A percentile compares a stretch with the other conserved stretches of the same genome.
These are phyloP conservation scores for Malacoctenus gilli DNA, from an alignment of 2,797 vertebrate genomes.

Conservation along the genomic window DNA sequence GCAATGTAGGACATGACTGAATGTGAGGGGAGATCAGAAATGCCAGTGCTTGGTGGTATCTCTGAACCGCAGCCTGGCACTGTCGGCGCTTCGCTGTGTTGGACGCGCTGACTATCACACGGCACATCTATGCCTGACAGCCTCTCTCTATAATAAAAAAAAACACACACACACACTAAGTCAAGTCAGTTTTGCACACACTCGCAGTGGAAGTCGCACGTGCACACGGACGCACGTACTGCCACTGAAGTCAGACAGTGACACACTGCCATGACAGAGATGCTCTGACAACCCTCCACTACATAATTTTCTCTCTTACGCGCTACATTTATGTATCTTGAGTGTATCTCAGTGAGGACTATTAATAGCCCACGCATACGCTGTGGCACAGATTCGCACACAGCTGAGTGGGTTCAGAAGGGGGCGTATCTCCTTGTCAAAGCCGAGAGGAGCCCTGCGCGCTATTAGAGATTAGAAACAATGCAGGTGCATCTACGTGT, in stretches of 20 bases:
- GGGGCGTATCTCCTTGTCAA: constrained; percentile 62
- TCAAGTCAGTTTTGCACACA: constrained; percentile 12
- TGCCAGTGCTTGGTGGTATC: constrained; percentile 34
- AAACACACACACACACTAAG: constrained; percentile 7
- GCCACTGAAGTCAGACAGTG: constrained; percentile 37
- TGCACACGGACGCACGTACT: constrained; percentile 1
- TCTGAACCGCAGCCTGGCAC: constrained; percentile 52
- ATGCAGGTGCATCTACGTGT: constrained; percentile 37
- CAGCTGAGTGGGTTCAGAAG: constrained; percentile 50
- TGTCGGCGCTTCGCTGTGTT: constrained; percentile 46
- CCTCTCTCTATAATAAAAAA: constrained; percentile 6
- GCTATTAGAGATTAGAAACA: constrained; percentile 64
- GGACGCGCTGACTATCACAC: constrained; percentile 42
- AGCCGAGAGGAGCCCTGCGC: constrained; percentile 63
- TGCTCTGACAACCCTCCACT: constrained; percentile 15
- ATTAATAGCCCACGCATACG: constrained; percentile 46
- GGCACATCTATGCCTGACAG: constrained; percentile 45
- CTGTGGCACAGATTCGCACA: constrained; percentile 34
- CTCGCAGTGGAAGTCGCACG: constrained; percentile 22
- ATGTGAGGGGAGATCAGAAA: constrained; percentile 57
- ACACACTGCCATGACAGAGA: constrained; percentile 24
- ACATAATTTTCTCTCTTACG: constrained; percentile 22
- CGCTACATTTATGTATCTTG: constrained; percentile 26
- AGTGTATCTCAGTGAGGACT: constrained; percentile 29
- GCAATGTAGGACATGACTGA: constrained; percentile 53